A percentile compares a stretch with the other conserved stretches of the same genome.
Evolutionary conservation across 1,140 invertebrate species (phyloP).

Genomic region (Macrotrachela quadricornifera): DNA sequence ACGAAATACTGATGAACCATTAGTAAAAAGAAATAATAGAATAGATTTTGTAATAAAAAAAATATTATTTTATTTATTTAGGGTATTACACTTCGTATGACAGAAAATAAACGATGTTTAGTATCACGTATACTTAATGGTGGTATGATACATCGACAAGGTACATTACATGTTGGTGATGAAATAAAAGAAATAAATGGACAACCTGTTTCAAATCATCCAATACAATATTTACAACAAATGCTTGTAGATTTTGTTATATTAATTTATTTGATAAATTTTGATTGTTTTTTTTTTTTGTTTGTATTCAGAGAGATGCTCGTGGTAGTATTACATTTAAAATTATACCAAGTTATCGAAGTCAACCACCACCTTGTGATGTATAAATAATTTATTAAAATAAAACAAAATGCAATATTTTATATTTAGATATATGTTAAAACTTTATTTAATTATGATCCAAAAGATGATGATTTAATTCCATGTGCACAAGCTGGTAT

Average conservation of each 20-base stretch:
- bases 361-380: constrained; percentile 56
- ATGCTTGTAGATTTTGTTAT: constrained; percentile 58
- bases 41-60: not conserved
- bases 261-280: too few species aligned
- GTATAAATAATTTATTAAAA: constrained; percentile 11
- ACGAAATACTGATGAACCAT: constrained; percentile 96
- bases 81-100: constrained; percentile 88
- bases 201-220: constrained; percentile 79
- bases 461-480: constrained; percentile 84
- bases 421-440: constrained; percentile 72
- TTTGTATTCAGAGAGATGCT: constrained; percentile 64
- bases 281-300: too few species aligned
- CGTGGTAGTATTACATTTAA: constrained; percentile 94
- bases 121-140: constrained; percentile 97
- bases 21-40: constrained; percentile 46
- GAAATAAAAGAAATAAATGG: constrained; percentile 92
- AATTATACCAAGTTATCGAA: constrained; percentile 90
- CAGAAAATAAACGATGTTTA: constrained; percentile 83
- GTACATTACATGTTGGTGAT: constrained; percentile 89
- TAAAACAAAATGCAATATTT: not conserved
- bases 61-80: constrained; percentile 27
- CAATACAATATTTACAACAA: constrained; percentile 81
- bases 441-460: constrained; percentile 95
- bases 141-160: constrained; percentile 92
- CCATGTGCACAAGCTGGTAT: constrained; percentile 92